Percentiles rank a stretch among this genome's conserved stretches.
These are phyloP conservation scores for Aphyosemion australe DNA, from an alignment of 2,113 vertebrate species.

Conservation along the genomic window DNA sequence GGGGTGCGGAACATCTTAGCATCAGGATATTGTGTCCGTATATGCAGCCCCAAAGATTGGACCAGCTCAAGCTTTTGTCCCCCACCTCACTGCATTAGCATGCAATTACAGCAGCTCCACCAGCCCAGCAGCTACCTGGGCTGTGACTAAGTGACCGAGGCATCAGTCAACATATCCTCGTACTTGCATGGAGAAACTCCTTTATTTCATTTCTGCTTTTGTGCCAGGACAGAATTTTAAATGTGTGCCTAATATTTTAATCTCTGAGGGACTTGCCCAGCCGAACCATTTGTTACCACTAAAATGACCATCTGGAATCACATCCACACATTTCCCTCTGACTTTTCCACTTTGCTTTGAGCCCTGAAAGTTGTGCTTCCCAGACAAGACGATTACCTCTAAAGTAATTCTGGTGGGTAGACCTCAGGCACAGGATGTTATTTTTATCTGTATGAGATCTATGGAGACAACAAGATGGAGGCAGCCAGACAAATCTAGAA, in stretches of 20 bases:
- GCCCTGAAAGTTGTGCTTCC: constrained; percentile 22
- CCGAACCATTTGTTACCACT: constrained; percentile 74
- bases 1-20: constrained; percentile 31
- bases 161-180: constrained; percentile 77
- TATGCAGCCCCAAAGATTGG: constrained; percentile 45
- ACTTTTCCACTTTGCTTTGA: constrained; percentile 67
- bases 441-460: constrained; percentile 51
- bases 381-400: constrained; percentile 31
- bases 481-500: constrained; percentile 44
- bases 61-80: constrained; percentile 49
- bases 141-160: constrained; percentile 68
- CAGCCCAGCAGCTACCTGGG: constrained; percentile 62
- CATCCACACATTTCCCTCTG: constrained; percentile 58
- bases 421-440: constrained; percentile 53
- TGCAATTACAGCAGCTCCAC: constrained; percentile 50
- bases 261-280: constrained; percentile 70
- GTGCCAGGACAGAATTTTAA: constrained; percentile 80
- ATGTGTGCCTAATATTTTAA: constrained; percentile 76
- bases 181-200: constrained; percentile 69
- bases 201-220: constrained; percentile 77
- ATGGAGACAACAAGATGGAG: constrained; percentile 45
- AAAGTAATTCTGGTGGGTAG: constrained; percentile 51
- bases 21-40: constrained; percentile 45
- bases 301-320: constrained; percentile 79
- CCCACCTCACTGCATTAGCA: constrained; percentile 54